Percentiles rank a stretch among this genome's conserved stretches.
These are phyloP conservation scores for Automeris io DNA, from an alignment of 2,888 invertebrate genomes.

Conservation along the genomic window DNA sequence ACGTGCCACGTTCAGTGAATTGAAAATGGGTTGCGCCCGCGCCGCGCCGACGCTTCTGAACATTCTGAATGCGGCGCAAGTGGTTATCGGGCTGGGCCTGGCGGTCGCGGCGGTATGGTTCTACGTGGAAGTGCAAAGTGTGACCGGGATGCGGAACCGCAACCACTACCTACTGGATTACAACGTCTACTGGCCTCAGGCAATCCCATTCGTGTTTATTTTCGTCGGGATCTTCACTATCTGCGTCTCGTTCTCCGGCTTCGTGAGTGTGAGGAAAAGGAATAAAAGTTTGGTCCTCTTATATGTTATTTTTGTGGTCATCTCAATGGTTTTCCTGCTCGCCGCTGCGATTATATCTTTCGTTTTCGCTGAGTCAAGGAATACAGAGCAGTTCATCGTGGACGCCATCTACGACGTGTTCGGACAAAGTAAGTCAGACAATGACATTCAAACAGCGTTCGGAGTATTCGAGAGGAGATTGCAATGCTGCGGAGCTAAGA, in stretches of 20 bases:
- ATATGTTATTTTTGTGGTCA: conserved; percentile 37
- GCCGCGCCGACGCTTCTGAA: conserved; percentile 30
- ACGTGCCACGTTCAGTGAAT: conserved; percentile 7
- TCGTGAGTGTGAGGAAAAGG: conserved; percentile 43
- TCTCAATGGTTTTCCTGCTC: conserved; percentile 37
- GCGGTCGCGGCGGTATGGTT: conserved; percentile 52
- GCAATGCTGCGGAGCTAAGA: conserved; percentile 62
- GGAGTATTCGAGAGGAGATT: conserved; percentile 50
- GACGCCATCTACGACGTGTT: conserved; percentile 64
- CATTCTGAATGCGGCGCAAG: conserved; percentile 43
- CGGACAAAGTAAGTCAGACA: conserved; percentile 44
- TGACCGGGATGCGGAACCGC: conserved; percentile 47
- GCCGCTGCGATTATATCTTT: conserved; percentile 44
- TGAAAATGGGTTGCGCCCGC: conserved; percentile 25
- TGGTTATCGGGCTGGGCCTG: conserved; percentile 42
- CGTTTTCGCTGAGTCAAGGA: conserved; percentile 48
- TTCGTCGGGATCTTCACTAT: conserved; percentile 47
- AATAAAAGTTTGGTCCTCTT: conserved; percentile 39
- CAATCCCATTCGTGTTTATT: conserved; percentile 62
- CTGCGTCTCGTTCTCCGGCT: conserved; percentile 49
- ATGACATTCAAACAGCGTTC: conserved; percentile 36
- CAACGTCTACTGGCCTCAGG: conserved; percentile 66
- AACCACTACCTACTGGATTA: conserved; percentile 65
- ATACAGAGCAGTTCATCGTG: conserved; percentile 53
- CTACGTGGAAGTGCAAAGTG: conserved; percentile 47